phyloP scores from a whole-genome alignment of 2,113 vertebrate species.

The Pachycephala philippinensis region DNA sequence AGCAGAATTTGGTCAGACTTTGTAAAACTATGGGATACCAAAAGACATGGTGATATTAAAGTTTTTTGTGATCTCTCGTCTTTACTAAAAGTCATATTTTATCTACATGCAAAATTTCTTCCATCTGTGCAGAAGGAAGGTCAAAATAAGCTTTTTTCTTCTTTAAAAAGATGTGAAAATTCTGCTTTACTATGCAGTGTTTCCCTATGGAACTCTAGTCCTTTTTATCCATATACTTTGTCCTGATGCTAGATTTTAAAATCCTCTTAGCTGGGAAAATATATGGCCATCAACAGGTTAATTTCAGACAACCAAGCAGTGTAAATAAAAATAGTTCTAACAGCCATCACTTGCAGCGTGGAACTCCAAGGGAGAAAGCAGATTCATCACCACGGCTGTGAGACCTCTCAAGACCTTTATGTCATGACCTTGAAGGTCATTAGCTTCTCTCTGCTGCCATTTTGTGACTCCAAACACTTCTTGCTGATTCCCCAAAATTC shows the following conservation, averaged over 20 bases:
- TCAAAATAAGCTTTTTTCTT: neutral
- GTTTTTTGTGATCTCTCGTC: neutral
- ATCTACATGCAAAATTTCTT: neutral
- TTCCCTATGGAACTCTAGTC: neutral
- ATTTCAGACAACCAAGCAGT: neutral
- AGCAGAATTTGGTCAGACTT: neutral
- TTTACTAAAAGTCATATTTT: neutral
- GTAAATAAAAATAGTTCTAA: neutral
- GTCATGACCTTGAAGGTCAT: neutral
- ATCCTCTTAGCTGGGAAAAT: neutral
- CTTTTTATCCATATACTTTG: neutral
- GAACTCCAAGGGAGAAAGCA: neutral
- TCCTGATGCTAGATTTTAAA: neutral
- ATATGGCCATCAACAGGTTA: neutral
- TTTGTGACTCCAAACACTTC: neutral
- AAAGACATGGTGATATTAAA: neutral
- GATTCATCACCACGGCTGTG: neutral
- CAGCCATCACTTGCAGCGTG: rapidly evolving
- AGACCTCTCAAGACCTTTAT: neutral
- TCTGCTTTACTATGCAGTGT: neutral
- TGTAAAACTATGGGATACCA: neutral
- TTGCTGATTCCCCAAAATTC: neutral
- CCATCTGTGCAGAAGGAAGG: neutral
- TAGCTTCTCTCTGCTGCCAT: neutral
- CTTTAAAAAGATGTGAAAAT: neutral